A percentile compares a stretch with the other conserved stretches of the same genome.
These are phyloP conservation scores for Reticulitermes speratus DNA, from an alignment of 1,140 invertebrate species.

Conservation along the genomic window DNA sequence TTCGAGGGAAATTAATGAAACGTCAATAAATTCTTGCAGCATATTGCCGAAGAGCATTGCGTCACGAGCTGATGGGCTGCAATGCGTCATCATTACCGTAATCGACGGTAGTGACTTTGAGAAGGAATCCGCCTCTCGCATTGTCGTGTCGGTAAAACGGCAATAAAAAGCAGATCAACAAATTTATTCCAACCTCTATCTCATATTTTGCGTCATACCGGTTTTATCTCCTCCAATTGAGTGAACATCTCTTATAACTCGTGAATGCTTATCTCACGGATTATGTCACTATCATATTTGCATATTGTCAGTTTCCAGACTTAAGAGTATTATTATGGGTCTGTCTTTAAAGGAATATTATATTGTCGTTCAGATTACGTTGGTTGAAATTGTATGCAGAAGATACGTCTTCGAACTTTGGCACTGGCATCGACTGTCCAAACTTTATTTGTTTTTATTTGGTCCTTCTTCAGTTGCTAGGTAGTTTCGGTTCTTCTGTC, in stretches of 20 bases:
- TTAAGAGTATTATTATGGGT: too few relatives aligned
- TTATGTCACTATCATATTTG: background rate
- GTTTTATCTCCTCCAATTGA: background rate
- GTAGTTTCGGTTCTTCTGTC: too few relatives aligned
- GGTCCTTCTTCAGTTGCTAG: too few relatives aligned
- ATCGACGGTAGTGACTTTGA: background rate
- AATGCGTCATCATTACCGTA: slow-evolving; percentile 7
- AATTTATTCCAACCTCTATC: background rate
- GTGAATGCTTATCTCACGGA: background rate
- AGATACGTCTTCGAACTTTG: too few relatives aligned
- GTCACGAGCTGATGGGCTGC: background rate
- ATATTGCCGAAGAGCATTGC: background rate
- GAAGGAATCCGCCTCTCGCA: background rate
- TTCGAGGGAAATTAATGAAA: too few relatives aligned
- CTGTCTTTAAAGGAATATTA: too few relatives aligned
- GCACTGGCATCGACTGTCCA: too few relatives aligned
- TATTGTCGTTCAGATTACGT: too few relatives aligned
- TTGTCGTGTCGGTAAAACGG: slow-evolving; percentile 2
- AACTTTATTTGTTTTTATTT: too few relatives aligned
- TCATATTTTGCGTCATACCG: background rate
- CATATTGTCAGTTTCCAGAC: background rate
- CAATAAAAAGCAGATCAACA: background rate
- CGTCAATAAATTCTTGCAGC: too few relatives aligned
- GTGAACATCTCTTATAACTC: background rate
- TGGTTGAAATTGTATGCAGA: too few relatives aligned